These are phyloP conservation scores for Planiliza haematocheilus DNA, from an alignment of 2,113 vertebrate species.

Conservation along the genomic window DNA sequence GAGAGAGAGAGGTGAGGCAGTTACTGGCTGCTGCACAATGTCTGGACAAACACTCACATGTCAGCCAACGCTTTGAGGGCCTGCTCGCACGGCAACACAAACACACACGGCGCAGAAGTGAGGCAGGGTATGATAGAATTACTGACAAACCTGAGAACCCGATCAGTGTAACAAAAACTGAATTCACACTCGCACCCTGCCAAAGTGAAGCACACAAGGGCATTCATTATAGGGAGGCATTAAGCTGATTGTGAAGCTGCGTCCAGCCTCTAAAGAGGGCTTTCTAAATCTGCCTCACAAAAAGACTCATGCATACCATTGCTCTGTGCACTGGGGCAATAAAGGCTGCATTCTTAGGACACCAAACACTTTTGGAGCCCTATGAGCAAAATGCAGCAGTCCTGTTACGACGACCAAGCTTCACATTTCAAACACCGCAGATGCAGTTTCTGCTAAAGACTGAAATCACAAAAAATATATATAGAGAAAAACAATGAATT, in stretches of 20 bases:
- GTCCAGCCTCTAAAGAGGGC: conserved; percentile 81
- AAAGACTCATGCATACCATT: conserved; percentile 82
- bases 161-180: conserved; percentile 56
- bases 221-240: conserved; percentile 82
- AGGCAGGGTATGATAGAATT: conserved; percentile 60
- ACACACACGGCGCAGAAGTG: conserved; percentile 38
- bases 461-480: neutral
- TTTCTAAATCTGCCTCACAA: conserved; percentile 85
- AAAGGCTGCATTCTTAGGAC: conserved; percentile 79
- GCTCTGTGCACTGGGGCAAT: conserved; percentile 77
- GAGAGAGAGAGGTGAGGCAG: conserved; percentile 53
- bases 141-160: conserved; percentile 56
- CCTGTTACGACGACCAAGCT: conserved; percentile 1
- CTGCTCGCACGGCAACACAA: conserved; percentile 42
- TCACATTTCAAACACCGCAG: neutral
- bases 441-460: neutral
- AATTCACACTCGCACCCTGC: conserved; percentile 32
- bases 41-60: conserved; percentile 70
- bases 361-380: conserved; percentile 66
- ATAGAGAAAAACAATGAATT: neutral
- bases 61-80: conserved; percentile 60
- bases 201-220: conserved; percentile 79
- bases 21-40: conserved; percentile 74
- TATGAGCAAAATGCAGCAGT: conserved; percentile 34
- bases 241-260: conserved; percentile 83